A percentile compares a stretch with the other conserved stretches of the same genome.
These are phyloP conservation scores for Sabatieria punctata DNA, from an alignment of 2,888 invertebrate species.

Conservation along the genomic window DNA sequence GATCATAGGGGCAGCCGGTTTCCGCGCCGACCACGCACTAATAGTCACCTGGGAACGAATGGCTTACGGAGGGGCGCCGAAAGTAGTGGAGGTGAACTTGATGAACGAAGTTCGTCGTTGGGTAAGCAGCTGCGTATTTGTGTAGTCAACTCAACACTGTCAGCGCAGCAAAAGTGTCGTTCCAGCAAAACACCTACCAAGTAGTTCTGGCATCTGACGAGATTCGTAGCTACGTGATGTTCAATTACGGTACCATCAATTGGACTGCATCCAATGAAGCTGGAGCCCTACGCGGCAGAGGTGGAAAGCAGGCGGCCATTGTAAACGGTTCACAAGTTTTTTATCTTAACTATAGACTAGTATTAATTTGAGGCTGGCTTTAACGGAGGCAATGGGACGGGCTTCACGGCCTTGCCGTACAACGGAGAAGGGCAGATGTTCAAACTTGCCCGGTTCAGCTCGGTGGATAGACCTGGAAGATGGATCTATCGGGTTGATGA, in stretches of 20 bases:
- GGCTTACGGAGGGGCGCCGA: conserved; percentile 43
- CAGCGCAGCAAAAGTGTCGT: neutral
- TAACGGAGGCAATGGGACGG: conserved; percentile 79
- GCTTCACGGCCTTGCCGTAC: conserved; percentile 10
- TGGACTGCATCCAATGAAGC: conserved; percentile 84
- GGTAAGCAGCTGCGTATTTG: too few species aligned
- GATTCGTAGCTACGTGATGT: conserved; percentile 76
- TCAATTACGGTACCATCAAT: conserved; percentile 71
- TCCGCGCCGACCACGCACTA: conserved; percentile 67
- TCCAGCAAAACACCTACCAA: conserved; percentile 76
- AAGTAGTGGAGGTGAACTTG: too few species aligned
- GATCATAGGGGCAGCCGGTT: conserved; percentile 65
- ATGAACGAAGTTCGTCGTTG: too few species aligned
- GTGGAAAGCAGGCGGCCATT: conserved; percentile 18
- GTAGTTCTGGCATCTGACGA: conserved; percentile 79
- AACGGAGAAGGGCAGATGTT: conserved; percentile 15
- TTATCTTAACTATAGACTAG: neutral
- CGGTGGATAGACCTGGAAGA: conserved; percentile 43
- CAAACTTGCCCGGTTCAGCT: conserved; percentile 16
- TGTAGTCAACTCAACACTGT: too few species aligned
- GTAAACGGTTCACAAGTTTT: too few species aligned
- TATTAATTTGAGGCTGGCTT: conserved; percentile 62
- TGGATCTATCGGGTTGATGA: conserved; percentile 86
- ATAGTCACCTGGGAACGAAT: conserved; percentile 87
- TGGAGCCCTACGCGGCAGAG: conserved; percentile 36